A percentile compares a stretch with the other conserved stretches of the same genome.
Evolutionary conservation across 2,113 vertebrate genomes (phyloP).

Genomic region (Cichladusa arquata): DNA sequence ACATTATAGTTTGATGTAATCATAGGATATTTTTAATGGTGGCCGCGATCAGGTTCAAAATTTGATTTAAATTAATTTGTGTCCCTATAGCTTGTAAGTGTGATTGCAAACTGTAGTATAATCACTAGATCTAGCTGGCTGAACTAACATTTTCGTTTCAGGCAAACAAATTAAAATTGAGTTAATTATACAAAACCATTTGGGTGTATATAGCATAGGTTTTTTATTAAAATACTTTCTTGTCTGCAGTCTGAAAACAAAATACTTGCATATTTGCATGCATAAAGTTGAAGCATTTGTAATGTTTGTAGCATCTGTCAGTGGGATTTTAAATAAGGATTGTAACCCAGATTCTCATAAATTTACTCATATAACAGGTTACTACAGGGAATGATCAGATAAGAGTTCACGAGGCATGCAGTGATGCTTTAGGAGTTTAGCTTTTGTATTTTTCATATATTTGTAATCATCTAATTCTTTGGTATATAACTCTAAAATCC

Average conservation of each 20-base stretch:
- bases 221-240: conserved; percentile 9
- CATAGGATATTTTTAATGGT: background rate
- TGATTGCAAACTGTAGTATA: background rate
- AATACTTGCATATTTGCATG: background rate
- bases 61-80: background rate
- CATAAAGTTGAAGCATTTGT: background rate
- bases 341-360: background rate
- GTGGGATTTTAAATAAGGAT: background rate
- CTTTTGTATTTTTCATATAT: background rate
- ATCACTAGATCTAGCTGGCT: background rate
- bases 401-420: background rate
- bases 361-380: background rate
- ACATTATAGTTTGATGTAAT: background rate
- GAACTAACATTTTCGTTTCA: background rate
- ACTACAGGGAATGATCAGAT: background rate
- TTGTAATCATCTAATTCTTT: background rate
- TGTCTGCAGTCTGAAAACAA: background rate
- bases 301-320: conserved; percentile 2
- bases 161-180: conserved; percentile 30
- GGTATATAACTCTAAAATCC: background rate
- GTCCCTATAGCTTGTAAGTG: background rate
- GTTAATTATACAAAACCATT: conserved; percentile 2
- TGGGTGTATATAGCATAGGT: background rate
- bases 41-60: background rate
- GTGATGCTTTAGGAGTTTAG: background rate